Base-by-base conservation (phyloP, 2,113 vertebrate species). In the Edolisoma coerulescens region DNA sequence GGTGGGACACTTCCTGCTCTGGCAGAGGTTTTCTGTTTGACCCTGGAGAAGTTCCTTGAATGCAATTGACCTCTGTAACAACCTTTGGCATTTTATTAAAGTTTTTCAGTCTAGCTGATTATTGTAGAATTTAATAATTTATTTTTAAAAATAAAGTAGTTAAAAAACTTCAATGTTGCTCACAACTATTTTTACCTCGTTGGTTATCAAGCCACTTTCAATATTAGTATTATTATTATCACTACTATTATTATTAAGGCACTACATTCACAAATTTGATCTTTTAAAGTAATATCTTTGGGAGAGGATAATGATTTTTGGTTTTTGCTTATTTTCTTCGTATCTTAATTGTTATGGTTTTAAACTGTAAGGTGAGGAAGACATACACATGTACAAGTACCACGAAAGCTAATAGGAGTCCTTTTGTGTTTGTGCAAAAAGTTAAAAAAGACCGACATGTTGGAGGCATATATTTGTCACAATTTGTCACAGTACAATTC, bases 361-460 rank as follows among this genome's bases (percentile, higher is more conserved):
- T 42, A 78, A 89, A 17, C 33, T 54, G 4, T 32, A 57, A 53
- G 30, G 4, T 2, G 1, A 67, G 37, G n/a, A 26, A 87, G 14
- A 30, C 16, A 7, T 27, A 42, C 3, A 19, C 2, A 1, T 15
- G 10, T 53, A 17, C 59, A 80, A 84, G 24, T 52, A 33, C 9
- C 9, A 33, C 0, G 0, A 27, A 54, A 73, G n/a, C 49, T n/a
- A 45, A n/a, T 3, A 41, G 27, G 27, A 47, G 8, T 37, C 15
- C 21, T 81, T 78, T 23, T 57, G 19, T 44, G 17, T 32, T 82
- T 47, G 22, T 39, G 8, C 0, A 0, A 59, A n/a, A 94, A 52
- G 33, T 52, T 84, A 14, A 77, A 47, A 8, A 27, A 60, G 22
- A 28, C 10, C 0, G 0, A n/a, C 0, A 0, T 13, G 78, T 47